These are phyloP conservation scores for Akabosia matsudoensis DNA, from an alignment of 1,140 invertebrate genomes.

Conservation along the genomic window DNA sequence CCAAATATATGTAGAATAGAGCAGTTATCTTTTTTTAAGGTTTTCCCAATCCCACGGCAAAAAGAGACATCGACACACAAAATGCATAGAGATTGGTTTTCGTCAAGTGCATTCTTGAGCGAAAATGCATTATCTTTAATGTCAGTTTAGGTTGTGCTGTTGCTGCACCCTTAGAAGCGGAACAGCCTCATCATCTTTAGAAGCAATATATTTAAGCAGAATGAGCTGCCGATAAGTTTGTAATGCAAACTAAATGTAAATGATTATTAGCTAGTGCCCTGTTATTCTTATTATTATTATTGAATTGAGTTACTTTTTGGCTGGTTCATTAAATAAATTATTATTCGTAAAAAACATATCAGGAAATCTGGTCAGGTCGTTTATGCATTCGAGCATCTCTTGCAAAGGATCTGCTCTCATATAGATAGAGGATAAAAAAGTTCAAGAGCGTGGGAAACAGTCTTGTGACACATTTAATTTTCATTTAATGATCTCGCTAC, in stretches of 20 bases:
- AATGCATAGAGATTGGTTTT: neutral
- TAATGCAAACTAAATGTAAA: neutral
- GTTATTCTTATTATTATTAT: neutral
- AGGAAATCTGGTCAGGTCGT: neutral
- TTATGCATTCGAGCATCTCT: no score
- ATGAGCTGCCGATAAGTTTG: neutral
- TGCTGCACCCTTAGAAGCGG: constrained; percentile 14
- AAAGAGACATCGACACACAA: neutral
- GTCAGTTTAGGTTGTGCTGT: neutral
- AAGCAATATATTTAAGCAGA: neutral
- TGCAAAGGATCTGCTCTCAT: no score
- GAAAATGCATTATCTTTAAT: neutral
- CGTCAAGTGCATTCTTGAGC: neutral
- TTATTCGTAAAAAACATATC: neutral
- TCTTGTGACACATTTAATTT: constrained; percentile 25
- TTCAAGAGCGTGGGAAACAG: constrained; percentile 22
- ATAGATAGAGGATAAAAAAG: constrained; percentile 3
- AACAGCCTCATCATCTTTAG: no score
- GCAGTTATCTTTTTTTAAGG: neutral
- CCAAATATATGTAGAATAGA: neutral
- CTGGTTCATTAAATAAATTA: constrained; percentile 12
- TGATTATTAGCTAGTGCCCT: neutral
- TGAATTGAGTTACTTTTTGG: neutral
- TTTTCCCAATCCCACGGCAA: constrained; percentile 17
- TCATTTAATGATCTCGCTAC: constrained; percentile 22